A percentile compares a stretch with the other conserved stretches of the same genome.
phyloP scores from a whole-genome alignment of 2,888 invertebrate genomes.

The Dusona sp. region DNA sequence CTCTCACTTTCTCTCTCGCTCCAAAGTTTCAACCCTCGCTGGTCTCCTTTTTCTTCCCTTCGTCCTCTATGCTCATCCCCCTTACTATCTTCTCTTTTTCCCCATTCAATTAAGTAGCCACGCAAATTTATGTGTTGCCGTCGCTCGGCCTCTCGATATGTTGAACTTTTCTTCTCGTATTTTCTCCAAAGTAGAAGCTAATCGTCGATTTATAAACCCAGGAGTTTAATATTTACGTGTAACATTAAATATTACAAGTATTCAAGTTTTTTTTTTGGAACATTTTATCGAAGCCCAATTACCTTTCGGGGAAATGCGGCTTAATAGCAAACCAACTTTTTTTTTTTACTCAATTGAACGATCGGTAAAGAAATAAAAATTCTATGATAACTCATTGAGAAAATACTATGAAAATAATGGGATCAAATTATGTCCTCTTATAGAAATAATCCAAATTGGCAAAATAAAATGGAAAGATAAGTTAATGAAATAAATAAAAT shows the following conservation, averaged over 20 bases:
- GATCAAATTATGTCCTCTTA: background rate
- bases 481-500: constrained; percentile 37
- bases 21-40: constrained; percentile 59
- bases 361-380: background rate
- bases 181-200: constrained; percentile 70
- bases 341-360: no score
- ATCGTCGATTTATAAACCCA: constrained; percentile 47
- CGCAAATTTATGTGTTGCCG: constrained; percentile 82
- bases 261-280: background rate
- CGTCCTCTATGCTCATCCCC: constrained; percentile 48
- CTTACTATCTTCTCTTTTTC: constrained; percentile 68
- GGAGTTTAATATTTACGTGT: constrained; percentile 3
- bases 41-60: constrained; percentile 38
- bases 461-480: constrained; percentile 4
- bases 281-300: no score
- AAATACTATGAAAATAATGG: background rate
- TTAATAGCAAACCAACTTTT: background rate
- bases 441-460: constrained; percentile 11
- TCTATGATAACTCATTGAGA: background rate
- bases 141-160: constrained; percentile 70
- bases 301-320: background rate
- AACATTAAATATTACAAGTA: background rate
- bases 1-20: constrained; percentile 55
- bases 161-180: constrained; percentile 78
- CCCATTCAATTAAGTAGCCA: constrained; percentile 84